phyloP scores from a whole-genome alignment of 2,113 vertebrate species.

The Candoia aspera region DNA sequence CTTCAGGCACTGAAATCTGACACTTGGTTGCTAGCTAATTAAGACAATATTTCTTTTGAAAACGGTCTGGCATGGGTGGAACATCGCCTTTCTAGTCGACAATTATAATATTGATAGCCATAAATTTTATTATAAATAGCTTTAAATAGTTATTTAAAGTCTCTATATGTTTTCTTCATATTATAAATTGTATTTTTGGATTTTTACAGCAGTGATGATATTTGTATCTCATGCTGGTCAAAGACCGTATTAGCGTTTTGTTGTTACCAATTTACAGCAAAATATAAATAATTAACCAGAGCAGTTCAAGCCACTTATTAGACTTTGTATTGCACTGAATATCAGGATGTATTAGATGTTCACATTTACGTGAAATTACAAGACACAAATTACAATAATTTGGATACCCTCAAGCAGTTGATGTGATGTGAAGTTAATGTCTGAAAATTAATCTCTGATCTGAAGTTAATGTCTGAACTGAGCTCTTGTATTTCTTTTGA shows the following conservation, averaged over 20 bases:
- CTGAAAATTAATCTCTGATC: not conserved
- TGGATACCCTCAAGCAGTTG: not conserved
- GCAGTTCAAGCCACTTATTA: not conserved
- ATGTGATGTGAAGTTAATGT: not conserved
- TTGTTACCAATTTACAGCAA: not conserved
- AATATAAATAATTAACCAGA: not conserved
- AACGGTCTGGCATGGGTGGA: no score
- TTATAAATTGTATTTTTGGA: not conserved
- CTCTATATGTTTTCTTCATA: not conserved
- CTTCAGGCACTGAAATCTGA: no score
- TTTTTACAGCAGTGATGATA: not conserved
- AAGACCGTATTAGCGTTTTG: not conserved
- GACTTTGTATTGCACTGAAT: not conserved
- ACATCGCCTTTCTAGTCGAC: not conserved
- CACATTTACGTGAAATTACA: not conserved
- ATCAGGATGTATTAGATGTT: not conserved
- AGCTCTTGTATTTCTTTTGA: not conserved
- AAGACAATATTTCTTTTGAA: no score
- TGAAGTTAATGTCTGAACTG: not conserved
- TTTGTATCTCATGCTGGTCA: not conserved
- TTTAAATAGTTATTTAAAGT: not conserved
- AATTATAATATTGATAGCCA: not conserved
- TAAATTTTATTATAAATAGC: not conserved
- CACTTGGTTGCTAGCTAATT: no score
- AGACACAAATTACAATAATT: not conserved